Base-by-base conservation (phyloP, 2,113 vertebrate species). In the Menidia beryllina region DNA sequence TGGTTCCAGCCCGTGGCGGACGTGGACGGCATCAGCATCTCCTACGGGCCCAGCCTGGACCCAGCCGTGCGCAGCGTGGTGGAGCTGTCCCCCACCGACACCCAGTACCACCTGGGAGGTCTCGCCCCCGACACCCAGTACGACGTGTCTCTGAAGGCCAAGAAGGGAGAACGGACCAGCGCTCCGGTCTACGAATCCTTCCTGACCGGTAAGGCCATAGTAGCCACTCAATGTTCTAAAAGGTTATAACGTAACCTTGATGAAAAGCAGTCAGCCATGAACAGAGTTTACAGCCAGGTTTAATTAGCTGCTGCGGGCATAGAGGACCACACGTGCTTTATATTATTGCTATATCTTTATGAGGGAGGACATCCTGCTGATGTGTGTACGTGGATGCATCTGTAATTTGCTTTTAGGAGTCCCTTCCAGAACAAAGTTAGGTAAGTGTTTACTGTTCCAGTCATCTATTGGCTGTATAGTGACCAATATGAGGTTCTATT, bases 1-100 rank as follows among this genome's bases (percentile, higher is more conserved):
- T 99, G 98, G 97, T 94, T 93, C 84, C 97, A 96, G 68, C 97
- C 98, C 1, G 82, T 97, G 69, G 96, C 98, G 17, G 89, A 94
- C 51, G 94, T 99, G 0, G 96, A 99, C 0, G 83, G 93, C 1
- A 67, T 98, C 0, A 96, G 92, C 19, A 77, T 99, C 56, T 95
- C 92, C 0, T 99, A 95, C 0, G 95, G 95, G 19, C 94, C 95
- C 49, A 95, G 92, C 80, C 89, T 91, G 0, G 69, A 87, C 45
- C 94, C 95, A 0, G 88, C 91, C 0, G 95, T 96, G 78, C 94
- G 91, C 55, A 95, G 88, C 3, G 90, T 91, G 45, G 88, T 98
- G 0, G 91, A 96, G 3, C 94, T 99, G 69, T 91, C 94, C 0
- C 90, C 93, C 1, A 90, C 95, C 0, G 98, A 99, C 68, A 97